Base-by-base conservation (phyloP, 2,113 vertebrate genomes). In the Zosterops hypoxanthus region DNA sequence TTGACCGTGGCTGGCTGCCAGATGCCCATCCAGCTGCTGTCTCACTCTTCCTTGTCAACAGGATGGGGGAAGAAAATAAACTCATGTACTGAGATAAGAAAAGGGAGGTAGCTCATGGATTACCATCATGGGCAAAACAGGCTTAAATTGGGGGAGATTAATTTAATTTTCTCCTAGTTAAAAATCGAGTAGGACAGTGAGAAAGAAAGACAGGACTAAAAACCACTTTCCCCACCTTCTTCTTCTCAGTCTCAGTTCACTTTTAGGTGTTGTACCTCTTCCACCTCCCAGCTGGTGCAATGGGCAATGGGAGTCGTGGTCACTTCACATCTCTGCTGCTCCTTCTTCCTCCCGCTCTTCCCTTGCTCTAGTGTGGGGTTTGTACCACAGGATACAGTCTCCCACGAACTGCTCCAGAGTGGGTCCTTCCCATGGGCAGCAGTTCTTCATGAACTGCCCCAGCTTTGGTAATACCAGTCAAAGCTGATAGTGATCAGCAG, bases 291-390 rank as follows among this genome's bases (percentile, higher is more conserved):
- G 29, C 11, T 1, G 2, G 8, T 69, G 29, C 53, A 65, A 29
- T 23, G 14, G 57, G 34, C n/a, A 64, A 39, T 8, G 8, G 34
- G 5, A 2, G 2, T 36, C 50, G 34, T 1, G 2, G 26, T 78
- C 23, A 39, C 12, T 65, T n/a, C 13, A 18, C 0, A 3, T 61
- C 47, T 63, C 65, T 88, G 20, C 19, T 0, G 0, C 18, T 77
- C 13, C 5, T 80, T 86, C 47, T 31, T 76, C 15, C 42, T 90
- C 34, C 31, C 3, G 4, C 16, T 53, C 53, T 46, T 87, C 9
- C 11, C 8, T 15, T 53, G 23, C 41, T 88, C 44, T 50, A 60
- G 19, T 0, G 0, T 47, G 47, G 46, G 26, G 7, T 23, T 60
- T 28, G 39, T 72, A 9, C 26, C 19, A 18, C 1, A 5, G 36